These are phyloP conservation scores for Hypocryptadius cinnamomeus DNA, from an alignment of 2,113 vertebrate genomes.

Conservation along the genomic window DNA sequence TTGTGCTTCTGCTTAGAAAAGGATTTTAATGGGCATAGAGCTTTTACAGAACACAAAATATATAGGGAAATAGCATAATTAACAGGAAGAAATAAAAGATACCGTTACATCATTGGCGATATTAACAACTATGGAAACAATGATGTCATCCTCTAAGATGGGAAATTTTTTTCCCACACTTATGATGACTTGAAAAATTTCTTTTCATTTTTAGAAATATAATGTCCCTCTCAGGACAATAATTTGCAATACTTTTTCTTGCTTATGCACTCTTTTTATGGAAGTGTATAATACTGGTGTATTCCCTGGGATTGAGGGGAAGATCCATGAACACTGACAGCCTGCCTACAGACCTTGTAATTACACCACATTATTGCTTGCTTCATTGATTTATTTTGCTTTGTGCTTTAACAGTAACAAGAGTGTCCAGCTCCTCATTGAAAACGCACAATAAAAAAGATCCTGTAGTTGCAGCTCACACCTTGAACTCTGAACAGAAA, in stretches of 20 bases:
- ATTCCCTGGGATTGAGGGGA: background rate
- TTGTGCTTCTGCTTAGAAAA: constrained; percentile 15
- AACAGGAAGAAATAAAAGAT: constrained; percentile 41
- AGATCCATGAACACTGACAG: background rate
- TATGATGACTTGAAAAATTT: background rate
- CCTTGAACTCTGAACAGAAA: background rate
- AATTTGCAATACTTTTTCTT: background rate
- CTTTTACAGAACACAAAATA: constrained; percentile 30
- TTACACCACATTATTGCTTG: background rate
- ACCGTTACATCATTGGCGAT: background rate
- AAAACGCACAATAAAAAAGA: background rate
- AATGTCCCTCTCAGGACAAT: background rate
- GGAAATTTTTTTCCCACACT: background rate
- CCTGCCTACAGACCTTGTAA: background rate
- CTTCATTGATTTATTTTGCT: background rate
- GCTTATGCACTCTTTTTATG: background rate
- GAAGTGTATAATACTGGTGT: background rate
- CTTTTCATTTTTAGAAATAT: background rate
- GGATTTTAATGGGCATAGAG: background rate
- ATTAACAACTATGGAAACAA: constrained; percentile 35
- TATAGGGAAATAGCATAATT: constrained; percentile 3
- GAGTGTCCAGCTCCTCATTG: background rate
- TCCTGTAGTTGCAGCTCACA: background rate
- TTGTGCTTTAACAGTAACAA: background rate
- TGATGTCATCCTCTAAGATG: background rate